Base-by-base conservation (phyloP, 2,113 vertebrate genomes). In the Melanocharis versteri region DNA sequence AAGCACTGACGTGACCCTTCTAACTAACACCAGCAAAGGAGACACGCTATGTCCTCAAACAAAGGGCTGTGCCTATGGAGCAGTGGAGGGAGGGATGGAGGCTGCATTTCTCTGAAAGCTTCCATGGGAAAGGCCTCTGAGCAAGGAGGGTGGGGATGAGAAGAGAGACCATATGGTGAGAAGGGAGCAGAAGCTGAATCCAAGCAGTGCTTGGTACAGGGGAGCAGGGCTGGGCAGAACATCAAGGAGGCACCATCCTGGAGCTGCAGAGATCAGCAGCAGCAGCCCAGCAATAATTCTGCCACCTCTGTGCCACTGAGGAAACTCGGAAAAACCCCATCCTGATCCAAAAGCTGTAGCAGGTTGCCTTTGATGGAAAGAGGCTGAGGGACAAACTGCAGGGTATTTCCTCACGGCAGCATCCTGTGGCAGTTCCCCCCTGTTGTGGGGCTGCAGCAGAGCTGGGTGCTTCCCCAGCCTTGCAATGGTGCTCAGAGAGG, bases 201-300 rank as follows among this genome's bases (percentile, higher is more conserved):
- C 42, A 37, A 60, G 87, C 60, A 35, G 56, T 0, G 21, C 64
- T 53, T 0, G 2, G 73, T 65, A 26, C 37, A 39, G 45, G 14
- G 54, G 61, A 89, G 60, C 6, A 0, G 11, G 45, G 42, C 51
- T 18, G 19, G 80, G 72, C 47, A n/a, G 51, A 4, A 20, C 30
- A 26, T n/a, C 26, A 12, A 15, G 81, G 42, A 54, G 31, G 12
- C 10, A 44, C 60, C 0, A 0, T 40, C 54, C 54, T n/a, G 57
- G 27, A 73, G 45, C 69, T 82, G 42, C 30, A 27, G 35, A 64
- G 66, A 54, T 8, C 30, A 28, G 2, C 62, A 76, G 13, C 27
- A 81, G 12, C 70, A 72, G 35, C 66, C 75, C 79, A 65, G 35
- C 0, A 2, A 37, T 35, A 80, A 87, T 57, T 69, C 70, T 73